phyloP scores from a whole-genome alignment of 2,797 vertebrate genomes.

The Falco novaeseelandiae region DNA sequence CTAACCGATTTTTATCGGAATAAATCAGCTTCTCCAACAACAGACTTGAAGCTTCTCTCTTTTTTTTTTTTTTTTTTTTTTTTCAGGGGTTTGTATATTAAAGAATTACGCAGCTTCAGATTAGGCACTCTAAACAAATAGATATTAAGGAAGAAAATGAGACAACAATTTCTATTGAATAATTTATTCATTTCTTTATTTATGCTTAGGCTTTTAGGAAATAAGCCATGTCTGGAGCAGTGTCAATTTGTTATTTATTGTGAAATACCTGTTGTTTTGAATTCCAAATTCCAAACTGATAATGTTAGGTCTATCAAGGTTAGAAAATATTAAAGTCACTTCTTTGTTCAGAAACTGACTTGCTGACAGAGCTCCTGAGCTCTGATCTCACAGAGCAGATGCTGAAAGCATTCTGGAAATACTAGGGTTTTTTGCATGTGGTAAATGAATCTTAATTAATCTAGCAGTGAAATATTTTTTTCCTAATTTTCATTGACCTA shows the following conservation, averaged over 20 bases:
- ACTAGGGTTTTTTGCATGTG: not conserved
- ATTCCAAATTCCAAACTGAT: not conserved
- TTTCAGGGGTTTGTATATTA: not conserved
- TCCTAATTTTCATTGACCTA: slow-evolving; percentile 22
- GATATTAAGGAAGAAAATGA: not conserved
- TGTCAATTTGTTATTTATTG: not conserved
- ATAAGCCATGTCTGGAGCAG: not conserved
- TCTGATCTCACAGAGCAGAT: not conserved
- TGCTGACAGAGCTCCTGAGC: not conserved
- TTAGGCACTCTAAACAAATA: not conserved
- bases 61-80: not conserved
- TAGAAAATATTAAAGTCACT: not conserved
- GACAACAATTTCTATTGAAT: slow-evolving; percentile 4
- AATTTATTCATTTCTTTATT: slow-evolving; percentile 3
- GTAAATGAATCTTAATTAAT: slow-evolving; percentile 44
- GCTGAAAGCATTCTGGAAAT: slow-evolving; percentile 27
- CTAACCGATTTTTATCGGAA: slow-evolving; percentile 53
- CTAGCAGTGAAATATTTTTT: slow-evolving; percentile 17
- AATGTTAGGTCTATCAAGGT: not conserved
- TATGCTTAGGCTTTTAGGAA: not conserved
- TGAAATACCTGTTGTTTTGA: slow-evolving; percentile 13
- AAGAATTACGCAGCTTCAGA: not conserved
- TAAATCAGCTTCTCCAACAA: slow-evolving; percentile 30
- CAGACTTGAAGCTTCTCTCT: not conserved
- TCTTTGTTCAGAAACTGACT: not conserved